phyloP scores from a whole-genome alignment of 1,140 invertebrate species.

The Hyles vespertilio region DNA sequence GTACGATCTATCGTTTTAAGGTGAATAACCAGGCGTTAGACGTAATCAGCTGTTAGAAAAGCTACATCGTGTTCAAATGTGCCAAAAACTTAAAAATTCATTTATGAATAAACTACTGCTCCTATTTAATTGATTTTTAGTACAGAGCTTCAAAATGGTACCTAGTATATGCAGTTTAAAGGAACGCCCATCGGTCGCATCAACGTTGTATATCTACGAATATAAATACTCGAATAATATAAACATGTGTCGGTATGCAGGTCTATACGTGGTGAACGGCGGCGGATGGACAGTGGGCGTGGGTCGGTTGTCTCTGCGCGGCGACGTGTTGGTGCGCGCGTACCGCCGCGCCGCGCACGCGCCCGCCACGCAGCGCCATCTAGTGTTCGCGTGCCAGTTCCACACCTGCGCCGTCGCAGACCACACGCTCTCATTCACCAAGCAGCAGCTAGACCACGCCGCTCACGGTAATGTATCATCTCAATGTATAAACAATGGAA shows the following conservation, averaged over 20 bases:
- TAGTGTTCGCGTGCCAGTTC: constrained; percentile 89
- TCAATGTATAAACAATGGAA: not conserved
- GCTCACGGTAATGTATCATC: constrained; percentile 78
- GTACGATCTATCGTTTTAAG: too few relatives aligned
- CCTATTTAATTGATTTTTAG: too few relatives aligned
- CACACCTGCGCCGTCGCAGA: constrained; percentile 94
- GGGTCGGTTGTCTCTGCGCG: constrained; percentile 86
- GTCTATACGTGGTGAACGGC: constrained; percentile 83
- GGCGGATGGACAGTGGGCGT: constrained; percentile 83
- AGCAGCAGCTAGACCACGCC: constrained; percentile 90
- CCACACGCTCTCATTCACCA: constrained; percentile 88
- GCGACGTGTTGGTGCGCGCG: constrained; percentile 93
- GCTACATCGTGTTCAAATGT: too few relatives aligned
- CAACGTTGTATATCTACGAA: too few relatives aligned
- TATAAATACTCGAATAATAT: too few relatives aligned
- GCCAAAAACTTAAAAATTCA: too few relatives aligned
- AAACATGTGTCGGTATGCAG: constrained; percentile 37
- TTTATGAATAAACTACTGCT: too few relatives aligned
- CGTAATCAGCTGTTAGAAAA: too few relatives aligned
- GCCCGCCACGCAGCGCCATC: constrained; percentile 54
- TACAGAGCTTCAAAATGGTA: too few relatives aligned
- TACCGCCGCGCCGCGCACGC: constrained; percentile 81
- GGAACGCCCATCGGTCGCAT: too few relatives aligned
- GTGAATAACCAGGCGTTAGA: too few relatives aligned
- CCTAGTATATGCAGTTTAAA: too few relatives aligned